Evolutionary conservation across 2,113 vertebrate species (phyloP).

Genomic region (Pundamilia nyererei): DNA sequence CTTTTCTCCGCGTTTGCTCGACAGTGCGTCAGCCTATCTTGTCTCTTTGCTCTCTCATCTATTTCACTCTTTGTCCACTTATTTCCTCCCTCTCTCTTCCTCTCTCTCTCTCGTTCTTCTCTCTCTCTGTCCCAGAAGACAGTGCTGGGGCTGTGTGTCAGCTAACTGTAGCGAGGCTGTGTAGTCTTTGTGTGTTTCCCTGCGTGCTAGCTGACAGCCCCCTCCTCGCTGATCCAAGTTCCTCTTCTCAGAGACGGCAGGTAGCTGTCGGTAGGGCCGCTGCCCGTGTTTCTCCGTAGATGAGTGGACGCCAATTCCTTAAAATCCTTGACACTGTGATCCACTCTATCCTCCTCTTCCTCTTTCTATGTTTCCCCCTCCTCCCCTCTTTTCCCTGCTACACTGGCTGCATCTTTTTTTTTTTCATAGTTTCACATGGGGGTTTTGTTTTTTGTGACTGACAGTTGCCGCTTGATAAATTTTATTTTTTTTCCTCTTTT

Average conservation of each 20-base stretch:
- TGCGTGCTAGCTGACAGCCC: conserved; percentile 86
- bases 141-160: conserved; percentile 75
- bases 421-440: neutral
- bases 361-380: neutral
- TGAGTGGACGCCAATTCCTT: conserved; percentile 73
- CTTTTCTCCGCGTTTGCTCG: conserved; percentile 22
- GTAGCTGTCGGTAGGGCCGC: conserved; percentile 90
- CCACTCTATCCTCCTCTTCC: conserved; percentile 20
- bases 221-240: conserved; percentile 87
- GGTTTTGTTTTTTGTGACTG: conserved; percentile 18
- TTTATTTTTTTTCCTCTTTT: neutral
- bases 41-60: conserved; percentile 52
- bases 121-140: conserved; percentile 56
- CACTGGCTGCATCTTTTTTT: neutral
- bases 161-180: conserved; percentile 76
- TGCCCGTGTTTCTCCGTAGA: conserved; percentile 60
- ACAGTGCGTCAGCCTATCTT: conserved; percentile 51
- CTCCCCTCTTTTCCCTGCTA: neutral
- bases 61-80: conserved; percentile 66
- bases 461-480: conserved; percentile 28
- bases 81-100: conserved; percentile 42
- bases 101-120: conserved; percentile 57
- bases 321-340: conserved; percentile 87
- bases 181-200: conserved; percentile 81
- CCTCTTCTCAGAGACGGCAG: conserved; percentile 81